These are phyloP conservation scores for Hycleus phaleratus DNA, from an alignment of 1,140 invertebrate species.

Conservation along the genomic window DNA sequence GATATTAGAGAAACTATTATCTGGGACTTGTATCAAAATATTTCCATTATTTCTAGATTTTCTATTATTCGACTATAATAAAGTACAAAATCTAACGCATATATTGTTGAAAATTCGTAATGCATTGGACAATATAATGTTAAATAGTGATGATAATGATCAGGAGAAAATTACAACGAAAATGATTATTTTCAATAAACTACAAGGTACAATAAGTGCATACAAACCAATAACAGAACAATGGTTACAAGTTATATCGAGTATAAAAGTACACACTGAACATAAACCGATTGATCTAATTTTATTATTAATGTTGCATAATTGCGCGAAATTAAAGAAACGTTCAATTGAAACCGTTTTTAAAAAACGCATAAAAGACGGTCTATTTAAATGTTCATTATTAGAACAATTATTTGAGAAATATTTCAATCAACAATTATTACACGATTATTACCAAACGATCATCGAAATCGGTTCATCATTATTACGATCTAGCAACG, in stretches of 20 bases:
- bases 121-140: conserved; percentile 29
- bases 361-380: conserved; percentile 38
- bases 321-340: conserved; percentile 38
- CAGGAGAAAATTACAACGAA: conserved; percentile 26
- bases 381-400: conserved; percentile 38
- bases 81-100: conserved; percentile 13
- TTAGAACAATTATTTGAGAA: conserved; percentile 37
- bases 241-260: conserved; percentile 30
- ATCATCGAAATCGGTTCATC: conserved; percentile 40
- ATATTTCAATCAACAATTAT: conserved; percentile 35
- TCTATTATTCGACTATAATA: conserved; percentile 24
- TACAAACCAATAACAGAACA: conserved; percentile 25
- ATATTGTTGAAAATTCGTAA: conserved; percentile 26
- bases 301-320: conserved; percentile 40
- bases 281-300: conserved; percentile 43
- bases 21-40: conserved; percentile 20
- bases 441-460: conserved; percentile 38
- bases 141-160: background rate
- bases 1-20: conserved; percentile 25
- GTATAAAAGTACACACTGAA: conserved; percentile 19
- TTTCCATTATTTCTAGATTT: conserved; percentile 35
- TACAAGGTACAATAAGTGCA: conserved; percentile 18
- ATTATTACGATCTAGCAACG: conserved; percentile 21
- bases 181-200: conserved; percentile 27
- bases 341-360: conserved; percentile 40